Evolutionary conservation across 64 coral and sea anemone genomes (phyloP), one percentile per base, ranked within the genome.

Genomic region (Catalaphyllia jardinei): DNA sequence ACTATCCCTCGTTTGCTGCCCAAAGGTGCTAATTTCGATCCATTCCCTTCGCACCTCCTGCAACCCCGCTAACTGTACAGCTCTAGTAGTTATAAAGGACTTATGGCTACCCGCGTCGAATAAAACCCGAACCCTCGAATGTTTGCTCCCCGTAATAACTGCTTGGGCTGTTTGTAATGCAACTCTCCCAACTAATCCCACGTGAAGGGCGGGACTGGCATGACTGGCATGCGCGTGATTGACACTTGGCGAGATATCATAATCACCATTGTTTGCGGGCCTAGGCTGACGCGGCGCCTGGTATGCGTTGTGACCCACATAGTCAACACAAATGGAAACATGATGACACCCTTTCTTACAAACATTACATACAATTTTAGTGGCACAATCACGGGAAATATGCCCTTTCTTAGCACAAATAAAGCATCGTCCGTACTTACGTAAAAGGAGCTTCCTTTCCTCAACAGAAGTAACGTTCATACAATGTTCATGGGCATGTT

Each of bases 371-470:
- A 78, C 64, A 49, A 19, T 11, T 67, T 80, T 35, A 62, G 38
- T 39, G 8, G 20, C 74, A 88, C 93, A 94, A 63, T 94, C 83
- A 60, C 65, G 33, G 3, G 71, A 25, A 61, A 22, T 22, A 25
- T 94, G 93, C n/a, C 85, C 85, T 78, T 94, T 91, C 10, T 35
- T 87, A 31, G 81, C 18, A 52, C 90, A 95, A 0, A 54, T 78
- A 92, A 92, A 96, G 89, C 94, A 92, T 86, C 90, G 83, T 80
- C 80, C 60, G 59, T 89, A 89, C 63, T 87, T 92, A 74, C 13
- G 51, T 39, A 89, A 11, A 52, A 89, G 54, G 29, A 60, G 39
- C 86, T 89, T 92, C 86, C 87, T 46, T 31, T 91, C 72, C 59
- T 62, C 54, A 4, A 22, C 1, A 71, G 67, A 75, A 5, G 62